Evolutionary conservation across 1,140 invertebrate species (phyloP).

Genomic region (Pseudomyrmex sp.): DNA sequence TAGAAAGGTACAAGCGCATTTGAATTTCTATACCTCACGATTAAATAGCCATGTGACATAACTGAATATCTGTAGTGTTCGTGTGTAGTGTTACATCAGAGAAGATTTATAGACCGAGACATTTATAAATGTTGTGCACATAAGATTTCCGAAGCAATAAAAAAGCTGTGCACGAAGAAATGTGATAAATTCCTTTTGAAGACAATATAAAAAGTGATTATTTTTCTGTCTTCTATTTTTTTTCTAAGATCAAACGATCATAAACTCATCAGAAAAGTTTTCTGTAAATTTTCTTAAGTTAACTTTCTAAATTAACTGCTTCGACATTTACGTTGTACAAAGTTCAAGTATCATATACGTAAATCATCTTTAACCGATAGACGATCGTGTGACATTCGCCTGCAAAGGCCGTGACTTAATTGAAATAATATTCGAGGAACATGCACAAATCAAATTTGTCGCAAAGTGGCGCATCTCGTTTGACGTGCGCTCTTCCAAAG

Average conservation of each 20-base stretch:
- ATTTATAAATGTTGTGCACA: not conserved
- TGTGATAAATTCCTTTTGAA: not conserved
- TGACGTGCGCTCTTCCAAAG: constrained; percentile 2
- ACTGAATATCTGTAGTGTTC: not conserved
- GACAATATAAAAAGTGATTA: not conserved
- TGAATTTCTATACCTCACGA: not conserved
- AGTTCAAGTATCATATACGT: not conserved
- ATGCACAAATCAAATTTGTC: constrained; percentile 23
- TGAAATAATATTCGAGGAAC: constrained; percentile 29
- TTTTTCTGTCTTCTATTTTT: not conserved
- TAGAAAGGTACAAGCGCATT: not conserved
- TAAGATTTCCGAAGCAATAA: too few species aligned
- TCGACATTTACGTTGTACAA: too few species aligned
- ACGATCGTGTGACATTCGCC: constrained; percentile 27
- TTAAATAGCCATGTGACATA: not conserved
- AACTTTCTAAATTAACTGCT: too few species aligned
- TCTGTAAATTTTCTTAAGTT: too few species aligned
- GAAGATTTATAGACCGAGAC: not conserved
- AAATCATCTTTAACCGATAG: not conserved
- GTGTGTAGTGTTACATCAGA: not conserved
- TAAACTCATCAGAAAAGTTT: not conserved
- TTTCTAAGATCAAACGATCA: not conserved
- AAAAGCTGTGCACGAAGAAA: not conserved
- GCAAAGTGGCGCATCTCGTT: not conserved
- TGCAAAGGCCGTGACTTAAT: not conserved